Conservation (phyloP, 2,113 vertebrate genomes). For the Podarcis raffonei region DNA sequence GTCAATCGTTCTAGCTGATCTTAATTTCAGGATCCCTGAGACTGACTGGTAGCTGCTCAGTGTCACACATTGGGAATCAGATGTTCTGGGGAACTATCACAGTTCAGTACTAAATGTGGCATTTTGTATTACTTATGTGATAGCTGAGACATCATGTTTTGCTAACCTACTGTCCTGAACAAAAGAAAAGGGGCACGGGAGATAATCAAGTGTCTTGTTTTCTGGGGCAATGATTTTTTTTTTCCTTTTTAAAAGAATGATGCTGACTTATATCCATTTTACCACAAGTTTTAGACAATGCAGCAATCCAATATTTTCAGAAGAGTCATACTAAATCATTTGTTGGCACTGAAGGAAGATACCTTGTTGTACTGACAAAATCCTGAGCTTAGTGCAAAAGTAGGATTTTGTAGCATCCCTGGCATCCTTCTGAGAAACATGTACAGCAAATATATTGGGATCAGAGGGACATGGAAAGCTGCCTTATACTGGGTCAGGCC, state of each 20-base stretch:
- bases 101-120: constrained; percentile 48
- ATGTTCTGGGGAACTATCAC: constrained; percentile 38
- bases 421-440: too few relatives aligned
- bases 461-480: too few relatives aligned
- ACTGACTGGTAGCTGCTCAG: not conserved
- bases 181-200: constrained; percentile 28
- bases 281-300: not conserved
- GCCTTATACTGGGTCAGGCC: too few relatives aligned
- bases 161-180: constrained; percentile 40
- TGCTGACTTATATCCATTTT: not conserved
- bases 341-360: not conserved
- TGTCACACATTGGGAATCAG: constrained; percentile 49
- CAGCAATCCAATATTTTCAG: not conserved
- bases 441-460: too few relatives aligned
- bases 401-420: too few relatives aligned
- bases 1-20: not conserved
- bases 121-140: constrained; percentile 46
- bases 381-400: not conserved
- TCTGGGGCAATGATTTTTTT: not conserved
- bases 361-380: not conserved
- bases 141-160: constrained; percentile 61
- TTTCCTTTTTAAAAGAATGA: not conserved
- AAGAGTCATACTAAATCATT: not conserved
- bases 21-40: not conserved
- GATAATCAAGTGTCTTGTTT: not conserved